Base-by-base conservation (phyloP, 2,113 vertebrate species). In the Herpailurus yagouaroundi region DNA sequence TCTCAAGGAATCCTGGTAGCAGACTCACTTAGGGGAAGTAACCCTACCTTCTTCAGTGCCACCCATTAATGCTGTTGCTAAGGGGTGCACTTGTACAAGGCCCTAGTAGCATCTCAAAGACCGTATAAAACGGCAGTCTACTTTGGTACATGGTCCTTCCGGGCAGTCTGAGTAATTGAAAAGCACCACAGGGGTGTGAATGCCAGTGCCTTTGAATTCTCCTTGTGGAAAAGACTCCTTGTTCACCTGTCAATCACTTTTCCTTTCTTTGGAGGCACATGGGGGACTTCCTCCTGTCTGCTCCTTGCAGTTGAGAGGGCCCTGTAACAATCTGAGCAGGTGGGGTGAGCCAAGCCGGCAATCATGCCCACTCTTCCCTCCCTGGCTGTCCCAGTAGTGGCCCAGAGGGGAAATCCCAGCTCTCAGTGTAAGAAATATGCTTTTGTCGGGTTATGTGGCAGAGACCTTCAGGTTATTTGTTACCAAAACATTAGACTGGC, bases 271-370 rank as follows among this genome's bases (percentile, higher is more conserved):
- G 60, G 19, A 50, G 76, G 36, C n/a, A 48, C 7, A 0, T 15
- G 48, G 19, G 7, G 38, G 55, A 6, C 33, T 19, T 15, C 19
- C 8, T 25, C 12, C 1, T 3, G 9, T 8, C 23, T 8, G 1
- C 12, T 27, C 48, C 33, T 29, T 50, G 81, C 33, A 95, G 48
- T 0, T 74, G 69, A 64, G 31, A 63, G 73, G 9, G 8, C n/a
- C 16, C 19, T 5, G 0, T 31, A 33, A 27, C 15, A 23, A 21
- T 77, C 16, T 68, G 36, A 74, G 36, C 27, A 41, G 21, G 16
- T 18, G 5, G 41, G 14, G 5, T 38, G 16, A 19, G 71, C 83
- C 45, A 77, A 36, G 57, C 19, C 8, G 18, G 45, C 8, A 52
- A 9, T 45, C 27, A 23, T 3, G 63, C 31, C 55, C 38, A 29